These are phyloP conservation scores for Salpingus planirostris DNA, from an alignment of 2,888 invertebrate genomes.

Conservation along the genomic window DNA sequence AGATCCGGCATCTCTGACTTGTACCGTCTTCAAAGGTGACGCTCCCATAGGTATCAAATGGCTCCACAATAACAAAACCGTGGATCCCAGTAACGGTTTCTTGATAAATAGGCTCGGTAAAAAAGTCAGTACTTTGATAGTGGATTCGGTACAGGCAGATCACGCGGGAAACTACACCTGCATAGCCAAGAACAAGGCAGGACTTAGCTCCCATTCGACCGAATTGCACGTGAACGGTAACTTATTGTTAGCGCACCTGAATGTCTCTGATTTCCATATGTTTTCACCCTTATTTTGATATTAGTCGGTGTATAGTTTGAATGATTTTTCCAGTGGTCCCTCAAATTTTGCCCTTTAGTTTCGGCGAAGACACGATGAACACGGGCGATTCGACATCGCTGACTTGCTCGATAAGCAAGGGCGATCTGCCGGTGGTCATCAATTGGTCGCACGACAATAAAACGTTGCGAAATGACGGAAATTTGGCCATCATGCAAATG, in stretches of 20 bases:
- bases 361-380: conserved; percentile 53
- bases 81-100: conserved; percentile 30
- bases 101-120: conserved; percentile 23
- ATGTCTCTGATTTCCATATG: too few relatives aligned
- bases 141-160: conserved; percentile 49
- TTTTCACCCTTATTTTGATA: too few relatives aligned
- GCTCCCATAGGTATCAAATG: conserved; percentile 67
- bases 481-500: background rate
- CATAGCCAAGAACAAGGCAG: conserved; percentile 54
- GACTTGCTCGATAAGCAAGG: conserved; percentile 60
- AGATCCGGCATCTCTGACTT: conserved; percentile 64
- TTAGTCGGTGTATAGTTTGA: too few relatives aligned
- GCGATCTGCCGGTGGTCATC: conserved; percentile 65
- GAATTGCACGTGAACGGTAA: conserved; percentile 60
- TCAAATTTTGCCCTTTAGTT: conserved; percentile 43
- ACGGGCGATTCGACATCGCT: conserved; percentile 61
- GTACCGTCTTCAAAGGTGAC: conserved; percentile 72
- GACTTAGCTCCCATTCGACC: conserved; percentile 51
- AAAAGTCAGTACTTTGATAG: conserved; percentile 37
- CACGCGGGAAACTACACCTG: conserved; percentile 57
- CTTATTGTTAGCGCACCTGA: conserved; percentile 6
- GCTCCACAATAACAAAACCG: conserved; percentile 54
- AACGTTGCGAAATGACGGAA: background rate
- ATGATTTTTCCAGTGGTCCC: conserved; percentile 31
- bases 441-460: conserved; percentile 44